Evolutionary conservation across 2,797 vertebrate species (phyloP), one percentile per base, ranked within the genome.

Genomic region (Artibeus jamaicensis): DNA sequence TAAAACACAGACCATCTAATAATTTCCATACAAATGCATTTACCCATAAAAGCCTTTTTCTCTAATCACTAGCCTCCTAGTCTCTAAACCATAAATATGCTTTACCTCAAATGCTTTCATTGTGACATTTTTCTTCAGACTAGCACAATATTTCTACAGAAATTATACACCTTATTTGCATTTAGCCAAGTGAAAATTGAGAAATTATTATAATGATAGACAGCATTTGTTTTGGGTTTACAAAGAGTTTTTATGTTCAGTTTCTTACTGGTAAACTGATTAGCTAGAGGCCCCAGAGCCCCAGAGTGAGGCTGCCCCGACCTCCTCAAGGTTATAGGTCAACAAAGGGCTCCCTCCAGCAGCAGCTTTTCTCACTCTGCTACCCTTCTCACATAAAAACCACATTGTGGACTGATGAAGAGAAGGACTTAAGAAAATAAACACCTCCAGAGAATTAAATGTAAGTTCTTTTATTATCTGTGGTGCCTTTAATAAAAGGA

Each of bases 191-290:
- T 86, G 84, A 92, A 96, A 95, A 96, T 77, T 53, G 62, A 91
- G 46, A 91, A 95, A 96, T 90, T 62, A 95, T 94, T 87, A 50
- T 79, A 89, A 89, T 73, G n/a, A 73, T 89, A 96, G 82, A 62
- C 89, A 88, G 53, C 71, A 90, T 90, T 96, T 92, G 57, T 96
- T 87, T 95, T 1, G 78, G 39, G 48, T 62, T 93, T 92, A 39
- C 57, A 77, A 81, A 94, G 7, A 37, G 24, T 37, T 93, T 91
- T 87, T 81, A 39, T 70, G 70, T 57, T 88, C 57, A 39, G 6
- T 78, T 93, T 73, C 16, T 94, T 26, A 86, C 46, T 93, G 86
- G 71, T 19, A 82, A 65, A 67, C 29, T 89, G 39, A 7, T 83
- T 95, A 67, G 11, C 34, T 55, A 82, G 48, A 74, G 39, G 37